These are phyloP conservation scores for Squalus acanthias DNA, from an alignment of 2,797 vertebrate genomes.

Conservation along the genomic window DNA sequence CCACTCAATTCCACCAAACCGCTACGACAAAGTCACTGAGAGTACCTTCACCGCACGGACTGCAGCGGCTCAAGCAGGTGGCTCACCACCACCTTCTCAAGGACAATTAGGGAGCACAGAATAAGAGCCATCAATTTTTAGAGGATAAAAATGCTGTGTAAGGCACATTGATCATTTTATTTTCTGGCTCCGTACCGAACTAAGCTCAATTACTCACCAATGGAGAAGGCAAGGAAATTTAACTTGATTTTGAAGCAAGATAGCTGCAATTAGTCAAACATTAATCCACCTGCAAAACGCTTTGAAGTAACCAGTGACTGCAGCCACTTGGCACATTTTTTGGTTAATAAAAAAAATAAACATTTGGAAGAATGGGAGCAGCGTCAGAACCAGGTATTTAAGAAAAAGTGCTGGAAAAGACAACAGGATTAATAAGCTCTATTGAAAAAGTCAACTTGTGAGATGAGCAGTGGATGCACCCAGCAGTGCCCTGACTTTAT, in stretches of 20 bases:
- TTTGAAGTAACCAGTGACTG: not conserved
- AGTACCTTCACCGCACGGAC: no score
- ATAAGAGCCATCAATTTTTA: not conserved
- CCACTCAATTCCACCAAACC: no score
- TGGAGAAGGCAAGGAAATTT: not conserved
- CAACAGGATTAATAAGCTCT: not conserved
- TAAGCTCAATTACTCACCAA: not conserved
- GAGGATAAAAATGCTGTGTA: not conserved
- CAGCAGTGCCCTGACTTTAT: not conserved
- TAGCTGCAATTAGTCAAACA: not conserved
- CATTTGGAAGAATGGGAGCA: not conserved
- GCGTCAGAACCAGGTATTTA: not conserved
- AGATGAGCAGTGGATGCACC: not conserved
- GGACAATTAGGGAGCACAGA: not conserved
- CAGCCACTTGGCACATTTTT: not conserved
- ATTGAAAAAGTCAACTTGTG: not conserved
- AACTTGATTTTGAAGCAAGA: not conserved
- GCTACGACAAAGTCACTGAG: no score
- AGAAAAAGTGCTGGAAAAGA: not conserved
- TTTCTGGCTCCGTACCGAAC: not conserved
- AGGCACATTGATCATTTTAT: not conserved
- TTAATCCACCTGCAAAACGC: not conserved
- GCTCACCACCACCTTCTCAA: no score
- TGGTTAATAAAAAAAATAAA: not conserved
- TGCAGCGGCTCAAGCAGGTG: no score